Evolutionary conservation across 2,888 invertebrate species (phyloP).

Genomic region (Sarcophaga rosellei): DNA sequence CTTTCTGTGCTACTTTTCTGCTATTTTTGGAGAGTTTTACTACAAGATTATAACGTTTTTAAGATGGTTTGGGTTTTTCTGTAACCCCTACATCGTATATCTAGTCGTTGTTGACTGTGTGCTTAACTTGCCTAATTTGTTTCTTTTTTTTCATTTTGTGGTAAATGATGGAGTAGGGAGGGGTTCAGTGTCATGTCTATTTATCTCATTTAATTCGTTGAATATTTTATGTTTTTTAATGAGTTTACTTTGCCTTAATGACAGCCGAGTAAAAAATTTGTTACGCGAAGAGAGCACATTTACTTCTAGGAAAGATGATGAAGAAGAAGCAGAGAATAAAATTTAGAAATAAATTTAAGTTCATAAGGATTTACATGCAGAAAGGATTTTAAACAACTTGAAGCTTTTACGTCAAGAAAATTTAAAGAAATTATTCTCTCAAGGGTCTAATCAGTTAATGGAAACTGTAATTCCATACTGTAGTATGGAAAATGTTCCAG

Average conservation of each 20-base stretch:
- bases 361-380: background rate
- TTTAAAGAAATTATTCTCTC: too few species aligned
- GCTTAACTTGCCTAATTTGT: too few species aligned
- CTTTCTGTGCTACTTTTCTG: background rate
- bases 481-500: too few species aligned
- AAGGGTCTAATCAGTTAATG: too few species aligned
- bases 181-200: conserved; percentile 18
- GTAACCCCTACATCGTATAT: too few species aligned
- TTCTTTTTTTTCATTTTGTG: background rate
- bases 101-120: too few species aligned
- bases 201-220: conserved; percentile 61
- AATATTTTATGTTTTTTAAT: conserved; percentile 61
- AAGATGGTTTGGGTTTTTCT: conserved; percentile 40
- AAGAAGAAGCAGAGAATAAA: conserved; percentile 30
- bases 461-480: too few species aligned
- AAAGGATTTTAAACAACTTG: background rate
- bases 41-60: conserved; percentile 47
- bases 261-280: conserved; percentile 7
- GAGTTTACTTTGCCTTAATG: conserved; percentile 57
- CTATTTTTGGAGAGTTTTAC: background rate
- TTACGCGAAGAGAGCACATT: background rate
- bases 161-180: conserved; percentile 32
- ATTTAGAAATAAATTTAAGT: conserved; percentile 13
- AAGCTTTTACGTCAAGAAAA: too few species aligned
- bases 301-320: background rate